Conservation (phyloP, 2,888 invertebrate genomes). For the Mantis religiosa region DNA sequence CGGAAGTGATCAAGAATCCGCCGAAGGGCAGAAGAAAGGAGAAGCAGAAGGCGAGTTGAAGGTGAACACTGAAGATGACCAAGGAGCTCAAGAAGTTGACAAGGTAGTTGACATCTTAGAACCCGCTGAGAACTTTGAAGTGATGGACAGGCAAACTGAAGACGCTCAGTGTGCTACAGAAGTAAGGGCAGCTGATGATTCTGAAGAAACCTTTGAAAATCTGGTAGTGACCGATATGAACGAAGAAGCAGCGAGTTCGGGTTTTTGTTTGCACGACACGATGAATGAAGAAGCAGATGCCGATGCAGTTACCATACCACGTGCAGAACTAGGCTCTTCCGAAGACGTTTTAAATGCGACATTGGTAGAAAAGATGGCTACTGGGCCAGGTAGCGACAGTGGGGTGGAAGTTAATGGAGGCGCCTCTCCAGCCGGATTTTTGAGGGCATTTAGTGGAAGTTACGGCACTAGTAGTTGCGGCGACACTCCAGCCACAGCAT, state of each 20-base stretch:
- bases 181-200: not conserved
- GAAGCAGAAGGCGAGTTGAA: not conserved
- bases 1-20: not conserved
- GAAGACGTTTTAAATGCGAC: not conserved
- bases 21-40: not conserved
- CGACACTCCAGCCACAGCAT: slow-evolving; percentile 51
- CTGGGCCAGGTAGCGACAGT: slow-evolving; percentile 71
- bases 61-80: not conserved
- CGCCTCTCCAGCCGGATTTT: slow-evolving; percentile 42
- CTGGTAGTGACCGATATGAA: not conserved
- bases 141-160: not conserved
- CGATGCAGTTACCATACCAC: not conserved
- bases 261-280: not conserved
- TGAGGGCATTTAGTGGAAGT: slow-evolving; percentile 54
- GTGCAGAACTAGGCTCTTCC: not conserved
- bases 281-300: not conserved
- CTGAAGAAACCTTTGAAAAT: not conserved
- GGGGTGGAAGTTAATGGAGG: slow-evolving; percentile 64
- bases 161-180: not conserved
- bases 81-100: not conserved
- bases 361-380: not conserved
- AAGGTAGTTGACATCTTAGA: not conserved
- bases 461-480: slow-evolving; percentile 60
- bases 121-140: too few relatives aligned
- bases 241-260: not conserved